Percentiles rank a stretch among this genome's conserved stretches.
Evolutionary conservation across 2,113 vertebrate species (phyloP).

Genomic region (Corythornis madagascariensis): DNA sequence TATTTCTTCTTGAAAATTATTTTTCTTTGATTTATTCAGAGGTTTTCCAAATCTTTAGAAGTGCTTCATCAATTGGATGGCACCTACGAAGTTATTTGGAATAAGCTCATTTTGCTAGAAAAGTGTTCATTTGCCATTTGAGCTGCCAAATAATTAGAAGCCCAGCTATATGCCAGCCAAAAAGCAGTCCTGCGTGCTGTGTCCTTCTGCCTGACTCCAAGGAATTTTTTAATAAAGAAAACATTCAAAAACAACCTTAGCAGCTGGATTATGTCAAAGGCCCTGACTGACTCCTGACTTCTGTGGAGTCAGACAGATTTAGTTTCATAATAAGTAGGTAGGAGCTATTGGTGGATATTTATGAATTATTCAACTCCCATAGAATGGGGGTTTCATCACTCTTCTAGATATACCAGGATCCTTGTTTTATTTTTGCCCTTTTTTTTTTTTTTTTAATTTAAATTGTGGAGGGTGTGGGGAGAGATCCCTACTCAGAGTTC

Average conservation of each 20-base stretch:
- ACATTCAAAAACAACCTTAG: background rate
- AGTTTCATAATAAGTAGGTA: background rate
- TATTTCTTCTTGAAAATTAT: background rate
- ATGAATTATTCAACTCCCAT: background rate
- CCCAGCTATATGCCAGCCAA: background rate
- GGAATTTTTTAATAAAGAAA: background rate
- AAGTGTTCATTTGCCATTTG: slow-evolving; percentile 40
- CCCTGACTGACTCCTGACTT: background rate
- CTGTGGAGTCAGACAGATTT: background rate
- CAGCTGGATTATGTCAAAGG: background rate
- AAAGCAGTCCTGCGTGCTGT: background rate
- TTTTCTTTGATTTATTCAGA: background rate
- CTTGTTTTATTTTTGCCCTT: background rate
- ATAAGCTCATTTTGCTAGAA: slow-evolving; percentile 26
- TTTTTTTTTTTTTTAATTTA: too few relatives aligned
- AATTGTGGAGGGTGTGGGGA: background rate
- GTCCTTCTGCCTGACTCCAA: background rate
- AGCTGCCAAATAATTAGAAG: slow-evolving; percentile 16
- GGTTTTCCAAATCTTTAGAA: background rate
- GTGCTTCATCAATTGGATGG: background rate
- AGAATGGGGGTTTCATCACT: background rate
- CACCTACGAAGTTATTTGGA: slow-evolving; percentile 40
- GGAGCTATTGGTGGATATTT: background rate
- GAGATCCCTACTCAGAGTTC: background rate
- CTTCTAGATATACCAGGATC: background rate